Base-by-base conservation (phyloP, 2,113 vertebrate species). In the Kryptolebias marmoratus region DNA sequence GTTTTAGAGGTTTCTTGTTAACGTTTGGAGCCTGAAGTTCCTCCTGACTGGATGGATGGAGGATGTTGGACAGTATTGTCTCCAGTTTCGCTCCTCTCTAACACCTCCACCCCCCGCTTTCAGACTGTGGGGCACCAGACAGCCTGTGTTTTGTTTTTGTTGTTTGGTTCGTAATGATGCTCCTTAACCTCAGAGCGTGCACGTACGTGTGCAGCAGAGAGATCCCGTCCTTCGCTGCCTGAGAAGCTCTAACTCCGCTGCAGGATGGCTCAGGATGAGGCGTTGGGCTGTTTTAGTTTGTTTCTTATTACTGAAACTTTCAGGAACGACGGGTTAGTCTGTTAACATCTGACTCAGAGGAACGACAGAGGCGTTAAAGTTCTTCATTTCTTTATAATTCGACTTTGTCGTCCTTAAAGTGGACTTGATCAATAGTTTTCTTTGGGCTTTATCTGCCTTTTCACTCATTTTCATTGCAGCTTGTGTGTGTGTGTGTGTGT, bases 71-170 rank as follows among this genome's bases (percentile, higher is more conserved):
- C 22, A 22, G 22, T 22, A 22, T 22, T 22, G 22, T 22, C 22
- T 22, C 22, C 32, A 36, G 32, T 36, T 36, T 36, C 3, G 32
- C 32, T 36, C 32, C 32, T 4, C 32, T 4, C 7, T 3, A 36
- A 36, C 32, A 36, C 3, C 7, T 4, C 3, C 32, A 36, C 32
- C 32, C 32, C 32, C 32, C 3, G 32, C 32, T 36, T 36, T 36
- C 32, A 83, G 83, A 83, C 89, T 71, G 80, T 52, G 64, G 83
- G 87, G 89, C 87, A 89, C 89, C 89, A 87, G 75, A 67, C 67
- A 79, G 77, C 81, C 81, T 82, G 82, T 83, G 80, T 88, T 86
- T 77, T 84, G 84, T 85, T 88, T 80, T 71, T 77, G 48, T 84
- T 73, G 66, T 85, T 83, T 79, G 82, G 73, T 60, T 69, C 42